Percentiles rank a stretch among this genome's conserved stretches.
These are phyloP conservation scores for Dallia pectoralis DNA, from an alignment of 2,797 vertebrate genomes.

Conservation along the genomic window DNA sequence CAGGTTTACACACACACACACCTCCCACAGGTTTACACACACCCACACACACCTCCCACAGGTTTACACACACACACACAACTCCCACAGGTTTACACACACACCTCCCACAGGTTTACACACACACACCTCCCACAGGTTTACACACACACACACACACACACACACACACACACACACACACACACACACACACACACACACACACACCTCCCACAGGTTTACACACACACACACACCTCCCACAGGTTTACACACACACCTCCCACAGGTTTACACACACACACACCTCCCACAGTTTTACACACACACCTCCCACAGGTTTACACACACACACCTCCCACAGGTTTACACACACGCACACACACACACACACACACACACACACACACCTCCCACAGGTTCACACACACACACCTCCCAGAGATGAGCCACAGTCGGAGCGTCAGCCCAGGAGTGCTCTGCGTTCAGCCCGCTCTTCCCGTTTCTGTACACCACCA, in stretches of 20 bases:
- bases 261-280: background rate
- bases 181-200: background rate
- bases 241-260: background rate
- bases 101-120: too few species aligned
- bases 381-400: background rate
- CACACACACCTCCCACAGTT: too few species aligned
- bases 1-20: conserved; percentile 58
- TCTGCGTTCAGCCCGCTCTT: conserved; percentile 86
- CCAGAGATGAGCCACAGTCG: conserved; percentile 84
- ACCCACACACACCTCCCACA: too few species aligned
- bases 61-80: too few species aligned
- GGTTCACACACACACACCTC: conserved; percentile 66
- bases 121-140: conserved; percentile 6
- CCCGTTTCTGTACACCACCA: conserved; percentile 86
- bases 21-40: background rate
- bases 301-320: too few species aligned
- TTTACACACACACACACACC: too few species aligned
- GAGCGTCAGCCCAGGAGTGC: conserved; percentile 89
- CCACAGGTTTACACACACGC: too few species aligned
- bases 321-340: too few species aligned
- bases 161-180: conserved; percentile 11
- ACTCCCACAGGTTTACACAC: too few species aligned
- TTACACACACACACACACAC: background rate
- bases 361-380: conserved; percentile 4
- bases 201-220: too few species aligned